Base-by-base conservation (phyloP, 2,797 vertebrate species). In the Enoplosus armatus region DNA sequence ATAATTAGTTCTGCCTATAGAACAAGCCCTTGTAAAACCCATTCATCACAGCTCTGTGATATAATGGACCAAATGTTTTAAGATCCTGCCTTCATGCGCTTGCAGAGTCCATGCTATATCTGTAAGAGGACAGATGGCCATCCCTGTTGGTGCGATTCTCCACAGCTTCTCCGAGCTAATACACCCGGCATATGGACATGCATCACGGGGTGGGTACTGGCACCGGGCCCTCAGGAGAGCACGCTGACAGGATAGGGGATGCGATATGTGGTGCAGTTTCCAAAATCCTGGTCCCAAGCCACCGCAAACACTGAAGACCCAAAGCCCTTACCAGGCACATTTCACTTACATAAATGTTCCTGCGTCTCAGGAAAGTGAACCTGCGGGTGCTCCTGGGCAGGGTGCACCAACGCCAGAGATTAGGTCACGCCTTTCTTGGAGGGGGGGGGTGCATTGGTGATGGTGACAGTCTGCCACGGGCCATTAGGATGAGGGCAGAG, bases 111-210 rank as follows among this genome's bases (percentile, higher is more conserved):
- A 71, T 62, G 83, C 90, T 93, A 89, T 87, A 87, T 94, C 82
- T 82, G 91, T 87, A 58, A 81, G 68, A 76, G 90, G 90, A 94
- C 94, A 95, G 94, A 95, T 95, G 93, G 93, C 84, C 85, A 5
- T 88, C 92, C 75, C 92, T 89, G 91, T 92, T 86, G 90, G 90
- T 85, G 88, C 56, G 67, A 79, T 88, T 82, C 90, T 92, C 88
- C 89, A 70, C 89, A 91, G 92, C 88, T 79, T 80, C 85, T 91
- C 89, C 83, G 70, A 92, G 87, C 87, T 77, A 87, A 92, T 89
- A 90, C 88, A 89, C 87, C 66, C 79, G 88, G 87, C 93, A 94
- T 93, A 94, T 92, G 93, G 92, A 86, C 88, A 54, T 33, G 82
- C 87, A 87, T 90, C 85, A 82, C 86, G 79, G 85, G 90, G 85